Evolutionary conservation across 2,113 vertebrate genomes (phyloP), one percentile per base, ranked within the genome.

Genomic region (Hippocampus guttulatus): DNA sequence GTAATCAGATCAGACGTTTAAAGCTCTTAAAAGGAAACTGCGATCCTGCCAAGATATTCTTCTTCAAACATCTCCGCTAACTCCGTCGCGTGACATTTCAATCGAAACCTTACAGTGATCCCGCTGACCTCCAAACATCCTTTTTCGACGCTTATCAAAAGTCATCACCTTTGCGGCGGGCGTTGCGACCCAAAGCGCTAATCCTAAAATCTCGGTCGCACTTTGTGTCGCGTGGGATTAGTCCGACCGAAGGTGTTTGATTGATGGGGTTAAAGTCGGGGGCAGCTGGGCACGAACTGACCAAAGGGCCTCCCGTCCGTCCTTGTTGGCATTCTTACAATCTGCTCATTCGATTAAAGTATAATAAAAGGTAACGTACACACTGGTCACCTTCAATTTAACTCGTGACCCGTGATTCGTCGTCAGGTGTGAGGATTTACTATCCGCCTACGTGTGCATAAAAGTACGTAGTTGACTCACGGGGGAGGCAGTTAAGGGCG

Each of bases 121-220:
- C 6, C 8, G 12, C 40, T 73, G 73, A 76, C 74, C 75, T 75
- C 83, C 27, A 69, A 60, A 23, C 18, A 41, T 45, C 49, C 63
- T 40, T 47, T 40, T 47, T 27, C 49, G 67, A 16, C 64, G 70
- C 43, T 16, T 71, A 33, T 9, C 7, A 5, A 64, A 41, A 45
- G n/a, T 77, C 73, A 69, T 55, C 47, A 21, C 64, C 68, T 67
- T 75, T 64, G 27, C 38, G 2, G 33, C 30, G 69, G 33, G 70
- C 64, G 51, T 61, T 74, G 66, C 51, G 63, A 38, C 3, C 65
- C 57, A 69, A 77, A 58, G 51, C 2, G 6, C 61, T 81, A 81
- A 84, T 84, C 84, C 80, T 58, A 40, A 67, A 82, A 83, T 86
- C 70, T 76, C 68, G 33, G 62, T 78, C 69, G 40, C 23, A 7